Evolutionary conservation across 2,113 vertebrate species (phyloP), one percentile per base, ranked within the genome.

Genomic region (Nannobrachium achirus): DNA sequence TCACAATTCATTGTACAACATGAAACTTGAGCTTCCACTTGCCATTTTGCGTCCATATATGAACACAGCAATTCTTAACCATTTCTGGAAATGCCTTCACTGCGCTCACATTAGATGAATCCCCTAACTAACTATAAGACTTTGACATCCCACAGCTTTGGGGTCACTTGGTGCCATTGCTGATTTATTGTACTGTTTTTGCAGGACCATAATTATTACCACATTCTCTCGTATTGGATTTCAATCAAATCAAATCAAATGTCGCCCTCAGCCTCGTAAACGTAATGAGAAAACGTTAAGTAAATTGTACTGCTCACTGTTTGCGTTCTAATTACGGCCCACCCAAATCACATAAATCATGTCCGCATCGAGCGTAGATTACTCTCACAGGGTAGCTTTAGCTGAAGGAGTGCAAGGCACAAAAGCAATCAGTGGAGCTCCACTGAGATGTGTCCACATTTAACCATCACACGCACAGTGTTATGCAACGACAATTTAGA

Each of bases 401-500:
- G 78, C 79, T 59, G 76, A 73, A 80, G 80, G 64, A 75, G 81
- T 78, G 75, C 51, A 69, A 80, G 59, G 61, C 78, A 73, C 76
- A 82, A 79, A 90, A 76, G 75, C 79, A 87, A 88, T 88, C 81
- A 87, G 77, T 56, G 33, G 69, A 75, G 64, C 66, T 79, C 72
- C 74, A 55, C 69, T 50, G 76, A 83, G 82, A 83, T 50, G 65
- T 64, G 68, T 86, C 84, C 85, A 80, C 85, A 82, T 88, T 89
- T 84, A 89, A 87, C 81, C 68, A 33, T n/a, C 4, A 33, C 69
- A 39, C 69, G 71, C 68, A 16, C 48, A 40, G 39, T 4, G 13
- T 91, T 88, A 90, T 18, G 81, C 84, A 89, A 89, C 69, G 39
- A 65, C 76, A 82, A 84, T 88, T 88, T 89, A 73, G 90, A 89